phyloP scores from a whole-genome alignment of 2,113 vertebrate species.

The Petaurus breviceps region DNA sequence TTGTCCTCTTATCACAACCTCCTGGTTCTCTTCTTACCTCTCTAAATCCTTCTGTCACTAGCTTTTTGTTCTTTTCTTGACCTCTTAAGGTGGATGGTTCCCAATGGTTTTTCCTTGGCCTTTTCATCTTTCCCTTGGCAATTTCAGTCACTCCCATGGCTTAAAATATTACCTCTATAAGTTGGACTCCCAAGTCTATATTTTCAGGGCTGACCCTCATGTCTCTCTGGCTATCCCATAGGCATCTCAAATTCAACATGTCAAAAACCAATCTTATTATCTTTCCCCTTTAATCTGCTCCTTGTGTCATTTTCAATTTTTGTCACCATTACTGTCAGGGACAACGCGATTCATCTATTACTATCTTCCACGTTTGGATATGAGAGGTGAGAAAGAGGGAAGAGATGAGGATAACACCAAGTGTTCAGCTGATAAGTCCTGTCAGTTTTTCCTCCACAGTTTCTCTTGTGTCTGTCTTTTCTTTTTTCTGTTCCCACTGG shows the following conservation, averaged over 20 bases:
- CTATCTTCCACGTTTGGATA: background rate
- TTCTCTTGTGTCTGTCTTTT: background rate
- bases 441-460: background rate
- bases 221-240: background rate
- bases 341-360: background rate
- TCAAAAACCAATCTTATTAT: background rate
- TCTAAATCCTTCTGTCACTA: background rate
- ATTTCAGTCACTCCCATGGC: background rate
- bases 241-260: background rate
- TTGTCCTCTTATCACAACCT: background rate
- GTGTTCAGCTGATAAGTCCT: background rate
- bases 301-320: slow-evolving; percentile 3
- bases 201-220: background rate
- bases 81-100: background rate
- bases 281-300: background rate
- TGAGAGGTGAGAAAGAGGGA: background rate
- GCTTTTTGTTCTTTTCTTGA: background rate
- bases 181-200: background rate
- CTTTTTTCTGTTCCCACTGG: background rate
- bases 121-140: background rate
- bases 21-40: background rate
- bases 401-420: background rate
- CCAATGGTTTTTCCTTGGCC: background rate
- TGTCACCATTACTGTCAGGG: background rate
- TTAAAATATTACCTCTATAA: background rate